phyloP scores from a whole-genome alignment of 2,888 invertebrate species.

The Sarcophaga carnaria region DNA sequence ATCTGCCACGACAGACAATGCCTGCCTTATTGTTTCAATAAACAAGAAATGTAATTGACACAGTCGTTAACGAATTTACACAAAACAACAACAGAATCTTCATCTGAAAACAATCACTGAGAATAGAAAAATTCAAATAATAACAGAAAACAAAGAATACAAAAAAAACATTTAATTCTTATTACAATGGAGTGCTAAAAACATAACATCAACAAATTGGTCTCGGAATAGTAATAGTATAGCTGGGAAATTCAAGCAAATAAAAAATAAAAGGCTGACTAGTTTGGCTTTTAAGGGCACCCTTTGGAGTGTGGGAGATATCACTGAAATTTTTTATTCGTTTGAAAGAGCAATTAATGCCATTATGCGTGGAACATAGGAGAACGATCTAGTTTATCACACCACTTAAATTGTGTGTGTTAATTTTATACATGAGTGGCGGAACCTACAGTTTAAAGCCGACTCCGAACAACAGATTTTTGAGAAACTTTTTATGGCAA shows the following conservation, averaged over 20 bases:
- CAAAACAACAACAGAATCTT: slow-evolving; percentile 6
- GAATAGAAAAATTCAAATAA: neutral
- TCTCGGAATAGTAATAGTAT: neutral
- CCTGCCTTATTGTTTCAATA: slow-evolving; percentile 41
- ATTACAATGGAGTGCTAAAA: slow-evolving; percentile 9
- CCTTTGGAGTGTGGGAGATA: too few relatives aligned
- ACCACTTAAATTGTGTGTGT: too few relatives aligned
- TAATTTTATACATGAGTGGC: too few relatives aligned
- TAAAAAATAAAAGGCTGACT: too few relatives aligned
- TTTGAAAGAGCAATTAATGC: too few relatives aligned
- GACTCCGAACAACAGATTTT: too few relatives aligned
- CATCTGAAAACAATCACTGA: neutral
- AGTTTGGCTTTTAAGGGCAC: too few relatives aligned
- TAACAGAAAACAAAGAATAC: neutral
- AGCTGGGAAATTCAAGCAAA: neutral
- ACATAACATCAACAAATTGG: slow-evolving; percentile 15
- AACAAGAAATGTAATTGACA: slow-evolving; percentile 50
- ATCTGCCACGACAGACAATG: slow-evolving; percentile 14
- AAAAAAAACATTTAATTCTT: slow-evolving; percentile 15
- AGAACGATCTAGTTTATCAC: too few relatives aligned
- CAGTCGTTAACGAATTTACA: slow-evolving; percentile 58
- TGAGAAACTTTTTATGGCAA: too few relatives aligned
- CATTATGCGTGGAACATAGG: too few relatives aligned
- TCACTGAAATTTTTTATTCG: too few relatives aligned
- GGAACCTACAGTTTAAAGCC: too few relatives aligned